A percentile compares a stretch with the other conserved stretches of the same genome.
phyloP scores from a whole-genome alignment of 1,140 invertebrate genomes.

The Drosophila truncata region DNA sequence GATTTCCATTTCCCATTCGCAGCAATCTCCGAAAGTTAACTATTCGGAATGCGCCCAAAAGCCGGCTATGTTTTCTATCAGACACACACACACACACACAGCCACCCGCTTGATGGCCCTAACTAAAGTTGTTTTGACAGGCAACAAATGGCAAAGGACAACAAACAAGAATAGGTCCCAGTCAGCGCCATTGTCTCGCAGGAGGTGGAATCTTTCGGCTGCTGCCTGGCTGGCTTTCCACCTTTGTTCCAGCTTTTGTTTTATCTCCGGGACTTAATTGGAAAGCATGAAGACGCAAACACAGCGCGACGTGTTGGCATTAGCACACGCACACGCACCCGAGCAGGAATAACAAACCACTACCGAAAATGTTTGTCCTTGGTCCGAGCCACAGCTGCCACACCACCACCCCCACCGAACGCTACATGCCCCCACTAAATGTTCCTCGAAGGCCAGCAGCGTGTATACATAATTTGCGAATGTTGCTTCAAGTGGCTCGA shows the following conservation, averaged over 20 bases:
- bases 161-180: slow-evolving; percentile 18
- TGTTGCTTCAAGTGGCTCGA: slow-evolving; percentile 43
- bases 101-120: slow-evolving; percentile 16
- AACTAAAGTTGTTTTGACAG: slow-evolving; percentile 54
- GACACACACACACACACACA: neutral
- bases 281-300: slow-evolving; percentile 62
- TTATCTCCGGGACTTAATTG: slow-evolving; percentile 69
- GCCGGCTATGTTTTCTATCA: slow-evolving; percentile 39
- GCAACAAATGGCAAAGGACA: slow-evolving; percentile 47
- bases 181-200: slow-evolving; percentile 40
- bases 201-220: slow-evolving; percentile 29
- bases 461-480: slow-evolving; percentile 49
- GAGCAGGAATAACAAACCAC: slow-evolving; percentile 55
- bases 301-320: slow-evolving; percentile 55
- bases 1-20: slow-evolving; percentile 33
- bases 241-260: slow-evolving; percentile 64
- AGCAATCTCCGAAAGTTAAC: slow-evolving; percentile 30
- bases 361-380: slow-evolving; percentile 60
- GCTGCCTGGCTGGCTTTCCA: slow-evolving; percentile 48
- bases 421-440: slow-evolving; percentile 1
- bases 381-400: slow-evolving; percentile 16
- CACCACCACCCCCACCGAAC: neutral
- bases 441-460: slow-evolving; percentile 10
- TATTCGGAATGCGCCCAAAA: slow-evolving; percentile 41
- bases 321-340: slow-evolving; percentile 69